Base-by-base conservation (phyloP, 2,797 vertebrate genomes). In the Malacoctenus gilli region DNA sequence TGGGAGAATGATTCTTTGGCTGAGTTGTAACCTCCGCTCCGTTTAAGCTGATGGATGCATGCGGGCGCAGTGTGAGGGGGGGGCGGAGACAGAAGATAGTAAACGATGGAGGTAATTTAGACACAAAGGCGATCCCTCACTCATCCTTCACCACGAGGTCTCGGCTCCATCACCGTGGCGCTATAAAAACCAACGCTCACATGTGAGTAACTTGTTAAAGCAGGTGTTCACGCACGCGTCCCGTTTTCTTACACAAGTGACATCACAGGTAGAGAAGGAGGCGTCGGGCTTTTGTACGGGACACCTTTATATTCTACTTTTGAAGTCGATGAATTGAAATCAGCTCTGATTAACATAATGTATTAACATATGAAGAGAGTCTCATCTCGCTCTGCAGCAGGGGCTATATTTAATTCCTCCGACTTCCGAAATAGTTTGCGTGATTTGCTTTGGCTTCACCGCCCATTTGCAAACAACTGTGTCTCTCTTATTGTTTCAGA, bases 21-120 rank as follows among this genome's bases (percentile, higher is more conserved):
- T 49, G 12, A 59, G 51, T 31, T 77, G 41, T 69, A 59, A 40
- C 43, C 42, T n/a, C 10, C 35, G 21, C 15, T 35, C 69, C 50
- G 55, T 34, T 68, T 40, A 41, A 40, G 31, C n/a, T 60, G 72
- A 79, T 63, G 37, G 61, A 75, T 68, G 37, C 31, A 47, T 14
- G 30, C 25, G 15, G n/a, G 8, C 25, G 25, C 15, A 46, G 2
- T 8, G 6, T 25, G 22, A 49, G n/a, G 8, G 15, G 15, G 22
- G 3, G 18, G n/a, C 32, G 31, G 31, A 21, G 14, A 51, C 20
- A 37, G 31, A 31, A 21, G 14, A 51, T 23, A 46, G 21, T 9
- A 20, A 19, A 23, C 12, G 12, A 30, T 53, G 2, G 10, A 36
- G 14, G 14, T 52, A 22, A 44, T 38, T 50, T 4, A 12, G 20